Evolutionary conservation across 2,888 invertebrate species (phyloP).

Genomic region (Coenonympha glycerion): DNA sequence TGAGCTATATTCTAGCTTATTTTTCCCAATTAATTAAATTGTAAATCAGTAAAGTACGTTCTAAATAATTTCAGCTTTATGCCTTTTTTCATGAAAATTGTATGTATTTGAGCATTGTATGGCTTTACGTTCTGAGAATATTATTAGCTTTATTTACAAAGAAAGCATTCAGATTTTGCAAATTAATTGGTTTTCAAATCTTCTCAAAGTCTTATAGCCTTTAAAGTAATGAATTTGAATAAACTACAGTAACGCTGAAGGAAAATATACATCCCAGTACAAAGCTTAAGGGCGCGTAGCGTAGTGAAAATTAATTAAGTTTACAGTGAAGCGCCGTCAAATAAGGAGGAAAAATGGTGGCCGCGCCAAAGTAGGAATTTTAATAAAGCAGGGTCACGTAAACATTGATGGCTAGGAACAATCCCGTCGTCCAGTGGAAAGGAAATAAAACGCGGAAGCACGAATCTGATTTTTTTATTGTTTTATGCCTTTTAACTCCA

Average conservation of each 20-base stretch:
- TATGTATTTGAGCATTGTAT: too few relatives aligned
- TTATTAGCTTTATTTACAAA: too few relatives aligned
- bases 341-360: conserved; percentile 49
- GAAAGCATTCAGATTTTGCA: too few relatives aligned
- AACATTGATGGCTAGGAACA: conserved; percentile 51
- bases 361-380: conserved; percentile 60
- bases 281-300: conserved; percentile 37
- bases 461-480: conserved; percentile 26
- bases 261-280: conserved; percentile 28
- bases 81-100: too few relatives aligned
- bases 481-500: too few relatives aligned
- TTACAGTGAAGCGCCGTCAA: conserved; percentile 39
- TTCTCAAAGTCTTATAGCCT: neutral
- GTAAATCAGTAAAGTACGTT: too few relatives aligned
- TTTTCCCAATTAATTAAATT: too few relatives aligned
- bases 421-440: conserved; percentile 28
- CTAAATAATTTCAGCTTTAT: too few relatives aligned
- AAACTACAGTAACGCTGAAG: conserved; percentile 21
- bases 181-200: too few relatives aligned
- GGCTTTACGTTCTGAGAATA: too few relatives aligned
- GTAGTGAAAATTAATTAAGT: conserved; percentile 63
- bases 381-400: conserved; percentile 68
- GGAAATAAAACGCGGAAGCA: conserved; percentile 27
- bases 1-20: too few relatives aligned
- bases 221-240: conserved; percentile 11